These are phyloP conservation scores for Aramus guarauna DNA, from an alignment of 2,113 vertebrate genomes.

Conservation along the genomic window DNA sequence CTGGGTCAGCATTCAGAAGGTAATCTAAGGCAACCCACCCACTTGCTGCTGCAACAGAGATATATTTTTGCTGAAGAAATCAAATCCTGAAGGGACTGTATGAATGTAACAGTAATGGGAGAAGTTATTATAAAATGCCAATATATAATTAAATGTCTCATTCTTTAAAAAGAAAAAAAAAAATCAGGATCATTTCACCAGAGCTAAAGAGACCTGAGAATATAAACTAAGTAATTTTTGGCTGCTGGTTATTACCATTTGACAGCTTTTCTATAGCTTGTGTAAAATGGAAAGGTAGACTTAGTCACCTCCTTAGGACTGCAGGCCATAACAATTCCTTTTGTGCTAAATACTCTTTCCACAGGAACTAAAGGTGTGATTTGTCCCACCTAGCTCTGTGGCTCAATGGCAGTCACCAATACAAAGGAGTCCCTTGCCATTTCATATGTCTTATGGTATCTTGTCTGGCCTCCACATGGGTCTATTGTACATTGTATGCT, in stretches of 20 bases:
- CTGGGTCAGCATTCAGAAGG: not conserved
- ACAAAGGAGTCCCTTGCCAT: not conserved
- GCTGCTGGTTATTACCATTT: not conserved
- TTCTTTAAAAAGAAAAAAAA: not conserved
- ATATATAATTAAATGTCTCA: not conserved
- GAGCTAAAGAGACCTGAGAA: not conserved
- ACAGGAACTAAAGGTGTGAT: not conserved
- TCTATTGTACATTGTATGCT: not conserved
- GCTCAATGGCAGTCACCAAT: not conserved
- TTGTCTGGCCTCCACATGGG: not conserved
- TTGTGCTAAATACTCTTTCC: not conserved
- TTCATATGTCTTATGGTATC: not conserved
- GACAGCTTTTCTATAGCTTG: not conserved
- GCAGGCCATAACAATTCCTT: not conserved
- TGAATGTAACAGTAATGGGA: not conserved
- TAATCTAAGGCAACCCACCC: not conserved
- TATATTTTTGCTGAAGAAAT: not conserved
- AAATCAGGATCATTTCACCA: not conserved
- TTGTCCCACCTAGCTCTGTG: not conserved
- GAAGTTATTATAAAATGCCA: not conserved
- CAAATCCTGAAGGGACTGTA: not conserved
- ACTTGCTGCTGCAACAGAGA: not conserved
- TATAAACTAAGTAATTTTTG: not conserved
- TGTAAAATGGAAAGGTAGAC: not conserved
- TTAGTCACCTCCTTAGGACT: not conserved